Evolutionary conservation across 2,888 invertebrate species (phyloP), one percentile per base, ranked within the genome.

Genomic region (Spisula subtruncata): DNA sequence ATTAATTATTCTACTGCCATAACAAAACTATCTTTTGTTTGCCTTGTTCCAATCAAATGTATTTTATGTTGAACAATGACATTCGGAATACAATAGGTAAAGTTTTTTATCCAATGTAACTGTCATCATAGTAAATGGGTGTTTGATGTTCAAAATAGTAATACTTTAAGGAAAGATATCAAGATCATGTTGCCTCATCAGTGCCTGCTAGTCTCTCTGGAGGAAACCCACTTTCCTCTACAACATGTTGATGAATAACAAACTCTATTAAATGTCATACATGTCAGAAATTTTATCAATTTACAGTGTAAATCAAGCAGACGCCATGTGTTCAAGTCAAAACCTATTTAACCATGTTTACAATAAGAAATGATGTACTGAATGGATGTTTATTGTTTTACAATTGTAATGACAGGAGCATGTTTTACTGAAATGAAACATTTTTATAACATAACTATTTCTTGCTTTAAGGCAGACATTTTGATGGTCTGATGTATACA

Each of bases 1-100:
- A 48, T 83, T 60, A n/a, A 46, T 83, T 25, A n/a, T 48, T 75
- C 29, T 16, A 35, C 35, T 83, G 32, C 60, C n/a, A 35, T 41
- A 8, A 84, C 84, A 84, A 84, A 84, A 75, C 35, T 84, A 51
- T 75, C 51, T 84, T 71, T 84, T 84, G 84, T 84, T 84, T 51
- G 75, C 29, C 60, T 46, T 35, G 48, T 75, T 84, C 75, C 29
- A 46, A 84, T 84, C 84, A 84, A 48, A 18, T 84, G 48, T 75
- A 84, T 75, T 75, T 84, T 25, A 75, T 75, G 84, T 32, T 29
- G 75, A 25, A 84, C 32, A 46, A 48, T 84, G 84, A 75, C 75
- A 51, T 84, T 75, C 75, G n/a, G 48, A 75, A 75, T 75, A 71
- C 75, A 35, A 75, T 79, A 56, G 56, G 85, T 32, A 80, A 5